Evolutionary conservation across 2,113 vertebrate species (phyloP).

Genomic region (Psephotus haematonotus): DNA sequence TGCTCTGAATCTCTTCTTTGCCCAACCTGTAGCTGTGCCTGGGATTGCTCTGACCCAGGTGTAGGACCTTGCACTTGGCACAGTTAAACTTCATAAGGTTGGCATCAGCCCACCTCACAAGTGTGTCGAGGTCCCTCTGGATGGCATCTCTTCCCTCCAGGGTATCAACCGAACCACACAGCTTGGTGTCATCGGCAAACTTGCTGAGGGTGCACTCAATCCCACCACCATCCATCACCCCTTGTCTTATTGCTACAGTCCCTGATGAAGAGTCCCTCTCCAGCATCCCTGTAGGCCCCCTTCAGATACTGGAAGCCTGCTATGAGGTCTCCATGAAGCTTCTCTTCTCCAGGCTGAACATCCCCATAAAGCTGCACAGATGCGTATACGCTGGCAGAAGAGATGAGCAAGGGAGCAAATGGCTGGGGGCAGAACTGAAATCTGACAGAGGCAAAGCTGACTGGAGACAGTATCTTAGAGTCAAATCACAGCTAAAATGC

Average conservation of each 20-base stretch:
- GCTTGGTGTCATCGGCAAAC: no score
- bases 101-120: no score
- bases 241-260: background rate
- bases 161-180: no score
- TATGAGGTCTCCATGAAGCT: background rate
- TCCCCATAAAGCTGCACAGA: background rate
- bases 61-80: no score
- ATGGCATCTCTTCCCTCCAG: no score
- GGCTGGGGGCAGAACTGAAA: background rate
- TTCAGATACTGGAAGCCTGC: background rate
- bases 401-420: accelerated
- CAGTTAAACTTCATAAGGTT: no score
- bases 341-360: background rate
- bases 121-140: no score
- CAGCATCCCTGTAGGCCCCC: background rate
- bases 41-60: no score
- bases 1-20: no score
- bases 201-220: no score
- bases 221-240: no score
- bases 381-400: background rate
- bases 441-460: background rate
- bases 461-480: background rate
- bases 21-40: no score
- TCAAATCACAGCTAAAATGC: background rate
- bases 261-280: background rate